Base-by-base conservation (phyloP, 2,888 invertebrate genomes). In the Rotaria sp. region DNA sequence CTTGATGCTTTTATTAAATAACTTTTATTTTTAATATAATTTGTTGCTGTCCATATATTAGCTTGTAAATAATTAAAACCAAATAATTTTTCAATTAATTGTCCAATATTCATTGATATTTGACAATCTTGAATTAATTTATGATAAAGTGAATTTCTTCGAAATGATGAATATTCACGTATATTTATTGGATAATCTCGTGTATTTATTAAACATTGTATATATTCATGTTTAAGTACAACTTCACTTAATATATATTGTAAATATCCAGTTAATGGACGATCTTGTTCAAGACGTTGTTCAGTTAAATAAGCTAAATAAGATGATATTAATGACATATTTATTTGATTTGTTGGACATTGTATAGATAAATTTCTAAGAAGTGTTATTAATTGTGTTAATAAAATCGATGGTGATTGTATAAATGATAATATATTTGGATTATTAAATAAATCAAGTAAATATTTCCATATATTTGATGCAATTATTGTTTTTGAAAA, bases 31-130 rank as follows among this genome's bases (percentile, higher is more conserved):
- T 67, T 67, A 21, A 67, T 45, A 80, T 80, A 80, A 45, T 80
- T 80, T 0, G 45, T 45, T n/a, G 80, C 80, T n/a, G 80, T 80
- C 80, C 80, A 80, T 7, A 80, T 80, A 80, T 80, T 80, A 1
- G 80, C 80, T 80, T 80, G 80, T 80, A 80, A 80, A 80, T 80
- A 80, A 80, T 80, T 80, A n/a, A 45, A 45, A 80, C 80, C 80
- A 45, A 80, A 80, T n/a, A 80, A 80, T 80, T 80, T 80, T 15
- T 80, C 45, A 13, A 80, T 80, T n/a, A 80, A 80, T 80, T 80
- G 80, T 80, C 80, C 80, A 4, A 80, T n/a, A 45, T 80, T 80
- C 80, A 80, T 80, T 26, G 80, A 45, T 45, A 80, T 80, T 15
- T 45, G 21, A 80, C 41, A 41, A n/a, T 80, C 80, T 80, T 80